Evolutionary conservation across 2,888 invertebrate species (phyloP), one percentile per base, ranked within the genome.

Genomic region (Lottia scabra): DNA sequence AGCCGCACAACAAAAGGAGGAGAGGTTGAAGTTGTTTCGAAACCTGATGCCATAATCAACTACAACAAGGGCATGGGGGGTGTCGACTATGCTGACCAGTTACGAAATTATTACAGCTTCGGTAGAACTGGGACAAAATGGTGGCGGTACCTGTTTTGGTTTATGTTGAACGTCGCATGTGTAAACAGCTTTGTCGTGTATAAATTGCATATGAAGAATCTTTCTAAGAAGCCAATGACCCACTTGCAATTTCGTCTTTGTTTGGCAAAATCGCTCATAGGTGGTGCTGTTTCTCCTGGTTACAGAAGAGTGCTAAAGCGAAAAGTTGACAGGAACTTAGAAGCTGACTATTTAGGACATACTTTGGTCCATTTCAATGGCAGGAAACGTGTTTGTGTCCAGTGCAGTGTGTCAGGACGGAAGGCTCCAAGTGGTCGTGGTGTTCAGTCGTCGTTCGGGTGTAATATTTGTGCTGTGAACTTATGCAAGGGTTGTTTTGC

Each of bases 81-180:
- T 13, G 68, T 70, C 2, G 73, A 76, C 63, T 38, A 62, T 1
- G 46, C 30, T 19, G 72, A 74, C 46, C 76, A 76, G 26, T 44
- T 70, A 27, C 15, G 56, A 12, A 48, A 68, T 5, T 74, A 72
- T 26, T 76, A 76, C 45, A 72, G 72, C 0, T 48, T 73, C 19
- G 75, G 73, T 0, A 43, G 73, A 19, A 45, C 65, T 30, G 26
- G 65, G 19, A 45, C 15, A 1, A 69, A 71, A 38, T 76, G 72
- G 76, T 73, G 73, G 76, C 43, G 73, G 13, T 73, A 73, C 43
- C 13, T 73, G 15, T 45, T 71, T 30, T 69, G 73, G 70, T 71
- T 43, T 26, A 15, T 76, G 30, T 38, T 76, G 10, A 67, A 76
- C 15, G 16, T 12, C 27, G 45, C 65, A 16, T 19, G 16, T 10